phyloP scores from a whole-genome alignment of 1,140 invertebrate genomes.

The Ectropis grisescens region DNA sequence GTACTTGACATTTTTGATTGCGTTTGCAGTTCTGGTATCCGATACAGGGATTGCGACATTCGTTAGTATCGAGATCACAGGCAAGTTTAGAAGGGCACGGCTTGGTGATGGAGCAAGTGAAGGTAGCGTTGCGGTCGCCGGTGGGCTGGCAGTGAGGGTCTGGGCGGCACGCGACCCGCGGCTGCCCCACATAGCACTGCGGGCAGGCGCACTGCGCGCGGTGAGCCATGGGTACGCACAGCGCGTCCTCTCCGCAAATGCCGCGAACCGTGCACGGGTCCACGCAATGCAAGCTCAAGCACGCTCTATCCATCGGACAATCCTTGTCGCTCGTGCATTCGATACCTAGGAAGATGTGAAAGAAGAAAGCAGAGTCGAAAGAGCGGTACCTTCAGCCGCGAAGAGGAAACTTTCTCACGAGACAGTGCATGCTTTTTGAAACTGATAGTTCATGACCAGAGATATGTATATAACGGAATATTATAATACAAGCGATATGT shows the following conservation, averaged over 20 bases:
- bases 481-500: slow-evolving; percentile 70
- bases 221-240: slow-evolving; percentile 87
- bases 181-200: slow-evolving; percentile 87
- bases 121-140: slow-evolving; percentile 44
- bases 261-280: slow-evolving; percentile 90
- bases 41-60: slow-evolving; percentile 85
- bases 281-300: slow-evolving; percentile 87
- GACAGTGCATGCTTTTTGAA: slow-evolving; percentile 80
- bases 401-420: slow-evolving; percentile 83
- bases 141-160: slow-evolving; percentile 80
- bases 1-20: slow-evolving; percentile 90
- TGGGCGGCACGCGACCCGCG: slow-evolving; percentile 80
- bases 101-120: slow-evolving; percentile 75
- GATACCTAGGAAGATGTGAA: slow-evolving; percentile 82
- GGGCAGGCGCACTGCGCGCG: slow-evolving; percentile 88
- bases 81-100: slow-evolving; percentile 84
- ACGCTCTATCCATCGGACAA: slow-evolving; percentile 91
- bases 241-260: slow-evolving; percentile 89
- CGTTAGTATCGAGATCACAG: slow-evolving; percentile 76
- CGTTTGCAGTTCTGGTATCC: slow-evolving; percentile 76
- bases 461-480: slow-evolving; percentile 65
- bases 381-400: slow-evolving; percentile 74
- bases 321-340: slow-evolving; percentile 92
- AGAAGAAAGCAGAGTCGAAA: slow-evolving; percentile 80
- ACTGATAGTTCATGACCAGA: slow-evolving; percentile 68